phyloP scores from a whole-genome alignment of 2,113 vertebrate species.

The Phaethon lepturus region DNA sequence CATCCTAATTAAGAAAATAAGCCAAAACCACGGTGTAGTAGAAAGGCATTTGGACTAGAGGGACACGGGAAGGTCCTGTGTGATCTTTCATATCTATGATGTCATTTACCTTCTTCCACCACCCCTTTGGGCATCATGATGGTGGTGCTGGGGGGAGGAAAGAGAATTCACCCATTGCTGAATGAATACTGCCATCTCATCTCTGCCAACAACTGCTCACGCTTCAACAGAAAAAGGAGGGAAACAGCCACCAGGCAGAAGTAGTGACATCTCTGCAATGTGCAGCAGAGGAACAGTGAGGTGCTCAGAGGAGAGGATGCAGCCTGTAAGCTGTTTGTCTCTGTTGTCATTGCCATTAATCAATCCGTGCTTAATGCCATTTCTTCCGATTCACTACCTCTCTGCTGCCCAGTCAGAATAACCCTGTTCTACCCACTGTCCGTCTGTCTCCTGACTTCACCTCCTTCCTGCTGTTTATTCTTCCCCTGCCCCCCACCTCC shows the following conservation, averaged over 20 bases:
- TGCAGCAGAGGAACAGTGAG: not conserved
- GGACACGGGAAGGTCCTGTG: accelerated
- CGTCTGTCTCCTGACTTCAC: not conserved
- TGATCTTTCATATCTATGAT: not conserved
- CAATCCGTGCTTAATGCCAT: constrained; percentile 16
- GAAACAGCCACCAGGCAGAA: not conserved
- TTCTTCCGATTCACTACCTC: constrained; percentile 13
- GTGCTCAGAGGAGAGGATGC: constrained; percentile 13
- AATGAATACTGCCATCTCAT: not conserved
- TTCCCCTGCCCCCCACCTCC: not conserved
- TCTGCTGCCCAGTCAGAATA: not conserved
- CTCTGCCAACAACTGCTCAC: not conserved
- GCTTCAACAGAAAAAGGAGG: not conserved
- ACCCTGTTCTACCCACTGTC: not conserved
- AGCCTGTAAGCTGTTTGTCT: constrained; percentile 42
- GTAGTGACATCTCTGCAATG: not conserved
- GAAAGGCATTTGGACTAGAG: not conserved
- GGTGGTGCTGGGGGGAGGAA: not conserved
- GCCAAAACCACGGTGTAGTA: not conserved
- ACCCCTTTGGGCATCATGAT: not conserved
- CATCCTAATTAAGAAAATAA: not conserved
- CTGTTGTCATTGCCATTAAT: constrained; percentile 43
- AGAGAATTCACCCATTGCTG: not conserved
- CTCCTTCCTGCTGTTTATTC: not conserved
- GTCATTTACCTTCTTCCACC: not conserved